Evolutionary conservation across 1,140 invertebrate species (phyloP).

Genomic region (Harlomillsia oculata): DNA sequence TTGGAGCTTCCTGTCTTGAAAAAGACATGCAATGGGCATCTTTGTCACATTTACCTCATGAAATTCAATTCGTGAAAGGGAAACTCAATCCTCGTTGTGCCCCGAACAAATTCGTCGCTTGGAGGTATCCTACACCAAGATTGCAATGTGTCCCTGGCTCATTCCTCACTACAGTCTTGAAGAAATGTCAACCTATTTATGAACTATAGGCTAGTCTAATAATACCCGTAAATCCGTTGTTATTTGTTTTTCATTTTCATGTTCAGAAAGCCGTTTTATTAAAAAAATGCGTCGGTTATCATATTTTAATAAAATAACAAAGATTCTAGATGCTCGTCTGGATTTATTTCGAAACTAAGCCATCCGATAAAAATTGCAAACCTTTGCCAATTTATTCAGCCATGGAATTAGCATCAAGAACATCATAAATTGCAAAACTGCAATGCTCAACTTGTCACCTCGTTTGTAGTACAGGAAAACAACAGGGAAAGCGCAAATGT

Average conservation of each 20-base stretch:
- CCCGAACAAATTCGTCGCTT: slow-evolving; percentile 8
- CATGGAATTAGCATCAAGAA: too few species aligned
- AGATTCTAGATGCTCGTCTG: not conserved
- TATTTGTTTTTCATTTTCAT: too few species aligned
- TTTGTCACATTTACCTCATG: slow-evolving; percentile 8
- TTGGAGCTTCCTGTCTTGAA: slow-evolving; percentile 14
- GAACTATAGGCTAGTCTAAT: not conserved
- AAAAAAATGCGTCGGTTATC: not conserved
- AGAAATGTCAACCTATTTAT: slow-evolving; percentile 11
- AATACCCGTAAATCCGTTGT: too few species aligned
- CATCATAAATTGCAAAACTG: too few species aligned
- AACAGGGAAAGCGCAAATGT: not conserved
- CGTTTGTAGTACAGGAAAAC: not conserved
- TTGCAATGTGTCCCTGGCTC: slow-evolving; percentile 20
- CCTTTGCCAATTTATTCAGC: too few species aligned
- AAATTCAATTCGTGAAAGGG: slow-evolving; percentile 23
- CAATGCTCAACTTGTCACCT: too few species aligned
- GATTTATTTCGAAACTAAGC: not conserved
- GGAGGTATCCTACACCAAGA: slow-evolving; percentile 22
- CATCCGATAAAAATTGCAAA: not conserved
- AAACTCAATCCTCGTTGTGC: slow-evolving; percentile 16
- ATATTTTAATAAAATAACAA: not conserved
- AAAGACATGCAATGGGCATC: slow-evolving; percentile 20
- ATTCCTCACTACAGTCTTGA: slow-evolving; percentile 1
- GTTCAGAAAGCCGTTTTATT: not conserved